A percentile compares a stretch with the other conserved stretches of the same genome.
These are phyloP conservation scores for Cheilosia scutellata DNA, from an alignment of 2,888 invertebrate genomes.

Conservation along the genomic window DNA sequence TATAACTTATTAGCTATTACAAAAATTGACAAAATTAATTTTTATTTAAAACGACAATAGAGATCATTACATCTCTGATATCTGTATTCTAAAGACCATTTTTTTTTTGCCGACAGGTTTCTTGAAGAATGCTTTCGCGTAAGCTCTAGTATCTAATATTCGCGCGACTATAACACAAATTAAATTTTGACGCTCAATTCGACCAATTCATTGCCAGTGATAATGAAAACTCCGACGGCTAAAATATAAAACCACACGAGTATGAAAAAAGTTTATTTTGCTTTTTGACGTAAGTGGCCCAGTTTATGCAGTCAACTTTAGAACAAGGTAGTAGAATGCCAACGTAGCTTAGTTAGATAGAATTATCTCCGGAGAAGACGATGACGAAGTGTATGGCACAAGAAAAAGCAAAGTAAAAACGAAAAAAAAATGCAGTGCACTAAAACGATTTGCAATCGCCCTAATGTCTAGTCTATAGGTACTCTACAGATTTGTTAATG, in stretches of 20 bases:
- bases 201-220: constrained; percentile 31
- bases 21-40: background rate
- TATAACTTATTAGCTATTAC: background rate
- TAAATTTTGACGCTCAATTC: constrained; percentile 21
- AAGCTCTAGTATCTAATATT: constrained; percentile 20
- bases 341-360: constrained; percentile 70
- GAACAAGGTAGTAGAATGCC: constrained; percentile 71
- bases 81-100: background rate
- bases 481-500: background rate
- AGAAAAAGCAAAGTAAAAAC: constrained; percentile 48
- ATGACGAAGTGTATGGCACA: constrained; percentile 62
- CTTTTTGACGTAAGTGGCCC: constrained; percentile 74
- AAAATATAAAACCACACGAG: constrained; percentile 42
- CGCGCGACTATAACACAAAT: constrained; percentile 16
- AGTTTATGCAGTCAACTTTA: constrained; percentile 72
- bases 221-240: constrained; percentile 21
- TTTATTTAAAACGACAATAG: constrained; percentile 1
- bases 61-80: constrained; percentile 39
- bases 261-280: constrained; percentile 60
- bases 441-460: constrained; percentile 45
- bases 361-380: constrained; percentile 64
- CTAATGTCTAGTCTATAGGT: background rate
- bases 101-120: constrained; percentile 63
- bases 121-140: constrained; percentile 37
- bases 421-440: constrained; percentile 51